Conservation (phyloP, 2,888 invertebrate species). For the Apotomis capreana region DNA sequence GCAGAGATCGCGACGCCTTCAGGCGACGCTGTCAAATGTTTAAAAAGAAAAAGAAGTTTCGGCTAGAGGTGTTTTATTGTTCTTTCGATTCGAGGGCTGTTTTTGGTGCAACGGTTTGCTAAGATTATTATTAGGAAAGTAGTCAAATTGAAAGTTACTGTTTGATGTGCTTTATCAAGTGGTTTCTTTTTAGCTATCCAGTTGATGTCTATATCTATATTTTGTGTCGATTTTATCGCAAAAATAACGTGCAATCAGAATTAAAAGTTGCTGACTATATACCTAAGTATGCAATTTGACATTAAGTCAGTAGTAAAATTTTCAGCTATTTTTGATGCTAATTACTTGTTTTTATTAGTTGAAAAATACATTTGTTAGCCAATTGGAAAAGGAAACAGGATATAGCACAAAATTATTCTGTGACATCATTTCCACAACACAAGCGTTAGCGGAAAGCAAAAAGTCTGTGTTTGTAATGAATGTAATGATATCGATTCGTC, state of each 20-base stretch:
- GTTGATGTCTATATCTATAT: not conserved
- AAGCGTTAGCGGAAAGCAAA: constrained; percentile 21
- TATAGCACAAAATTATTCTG: not conserved
- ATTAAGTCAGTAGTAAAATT: too few relatives aligned
- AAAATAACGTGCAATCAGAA: too few relatives aligned
- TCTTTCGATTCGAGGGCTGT: constrained; percentile 8
- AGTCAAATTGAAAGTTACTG: not conserved
- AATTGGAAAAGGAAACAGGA: not conserved
- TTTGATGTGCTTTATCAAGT: not conserved
- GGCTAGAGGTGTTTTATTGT: constrained; percentile 42
- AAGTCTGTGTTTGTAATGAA: constrained; percentile 7
- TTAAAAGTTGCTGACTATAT: too few relatives aligned
- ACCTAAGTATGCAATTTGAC: too few relatives aligned
- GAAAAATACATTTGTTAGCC: not conserved
- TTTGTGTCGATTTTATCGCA: too few relatives aligned
- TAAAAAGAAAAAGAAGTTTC: constrained; percentile 50
- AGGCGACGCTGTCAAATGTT: constrained; percentile 58
- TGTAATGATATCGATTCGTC: constrained; percentile 7
- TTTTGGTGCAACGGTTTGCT: constrained; percentile 8
- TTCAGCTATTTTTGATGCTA: too few relatives aligned
- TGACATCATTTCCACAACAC: constrained; percentile 4
- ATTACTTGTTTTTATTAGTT: too few relatives aligned
- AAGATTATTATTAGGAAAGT: constrained; percentile 3
- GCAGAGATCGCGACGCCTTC: constrained; percentile 54
- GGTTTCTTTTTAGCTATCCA: not conserved